phyloP scores from a whole-genome alignment of 2,797 vertebrate genomes.

The Lateolabrax maculatus region DNA sequence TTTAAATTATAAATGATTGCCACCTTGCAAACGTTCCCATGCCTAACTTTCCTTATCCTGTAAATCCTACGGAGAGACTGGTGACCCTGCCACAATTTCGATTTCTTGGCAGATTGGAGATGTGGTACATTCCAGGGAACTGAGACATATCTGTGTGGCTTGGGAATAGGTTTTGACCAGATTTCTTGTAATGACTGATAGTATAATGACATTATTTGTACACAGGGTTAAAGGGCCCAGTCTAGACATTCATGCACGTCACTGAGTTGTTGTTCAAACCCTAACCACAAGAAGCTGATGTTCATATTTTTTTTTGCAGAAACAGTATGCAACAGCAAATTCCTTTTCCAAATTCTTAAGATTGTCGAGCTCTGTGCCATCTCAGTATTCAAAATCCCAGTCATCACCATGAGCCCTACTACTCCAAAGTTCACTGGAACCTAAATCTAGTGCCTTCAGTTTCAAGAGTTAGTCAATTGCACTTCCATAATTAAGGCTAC shows the following conservation, averaged over 20 bases:
- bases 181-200: neutral
- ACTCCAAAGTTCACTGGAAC: neutral
- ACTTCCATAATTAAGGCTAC: too few species aligned
- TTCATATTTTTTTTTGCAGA: neutral
- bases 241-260: constrained; percentile 3
- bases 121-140: constrained; percentile 39
- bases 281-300: neutral
- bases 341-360: neutral
- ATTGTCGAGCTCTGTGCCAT: neutral
- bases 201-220: constrained; percentile 2
- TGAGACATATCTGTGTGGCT: constrained; percentile 27
- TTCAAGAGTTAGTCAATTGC: too few species aligned
- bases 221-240: neutral
- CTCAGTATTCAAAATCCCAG: neutral
- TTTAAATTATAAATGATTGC: neutral
- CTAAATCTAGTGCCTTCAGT: too few species aligned
- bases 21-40: constrained; percentile 8
- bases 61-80: constrained; percentile 8
- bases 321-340: neutral
- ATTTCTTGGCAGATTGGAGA: constrained; percentile 18
- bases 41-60: neutral
- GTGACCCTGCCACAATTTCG: neutral
- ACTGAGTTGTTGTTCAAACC: neutral
- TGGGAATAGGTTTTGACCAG: constrained; percentile 24
- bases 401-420: neutral